phyloP scores from a whole-genome alignment of 1,140 invertebrate species.

The Sminthurinus signatus region DNA sequence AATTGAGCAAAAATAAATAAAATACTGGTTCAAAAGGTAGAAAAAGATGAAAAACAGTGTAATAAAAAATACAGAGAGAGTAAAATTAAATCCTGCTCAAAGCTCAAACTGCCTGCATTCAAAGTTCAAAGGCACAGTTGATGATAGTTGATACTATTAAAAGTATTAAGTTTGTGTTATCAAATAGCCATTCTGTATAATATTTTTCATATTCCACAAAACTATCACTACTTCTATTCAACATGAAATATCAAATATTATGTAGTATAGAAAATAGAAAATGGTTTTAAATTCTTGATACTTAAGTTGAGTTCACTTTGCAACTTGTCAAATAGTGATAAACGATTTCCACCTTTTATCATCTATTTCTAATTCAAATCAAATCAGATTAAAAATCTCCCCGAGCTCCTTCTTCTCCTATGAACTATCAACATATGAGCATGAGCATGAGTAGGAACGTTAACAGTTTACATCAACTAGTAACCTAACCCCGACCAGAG shows the following conservation, averaged over 20 bases:
- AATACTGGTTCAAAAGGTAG: too few species aligned
- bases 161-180: background rate
- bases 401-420: constrained; percentile 19
- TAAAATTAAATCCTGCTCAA: too few species aligned
- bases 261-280: too few species aligned
- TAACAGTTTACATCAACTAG: too few species aligned
- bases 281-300: too few species aligned
- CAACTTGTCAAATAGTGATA: constrained; percentile 41
- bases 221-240: background rate
- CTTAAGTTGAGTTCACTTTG: constrained; percentile 16
- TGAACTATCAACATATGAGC: constrained; percentile 17
- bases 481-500: background rate
- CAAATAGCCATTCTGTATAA: background rate
- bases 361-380: constrained; percentile 41
- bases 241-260: background rate
- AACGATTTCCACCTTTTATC: constrained; percentile 38
- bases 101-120: too few species aligned
- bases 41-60: too few species aligned
- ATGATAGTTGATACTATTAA: background rate
- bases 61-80: too few species aligned
- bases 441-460: too few species aligned
- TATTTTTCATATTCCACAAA: too few species aligned
- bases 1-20: too few species aligned
- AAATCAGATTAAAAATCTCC: constrained; percentile 37
- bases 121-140: too few species aligned